These are phyloP conservation scores for Bembecia ichneumoniformis DNA, from an alignment of 2,888 invertebrate genomes.

Conservation along the genomic window DNA sequence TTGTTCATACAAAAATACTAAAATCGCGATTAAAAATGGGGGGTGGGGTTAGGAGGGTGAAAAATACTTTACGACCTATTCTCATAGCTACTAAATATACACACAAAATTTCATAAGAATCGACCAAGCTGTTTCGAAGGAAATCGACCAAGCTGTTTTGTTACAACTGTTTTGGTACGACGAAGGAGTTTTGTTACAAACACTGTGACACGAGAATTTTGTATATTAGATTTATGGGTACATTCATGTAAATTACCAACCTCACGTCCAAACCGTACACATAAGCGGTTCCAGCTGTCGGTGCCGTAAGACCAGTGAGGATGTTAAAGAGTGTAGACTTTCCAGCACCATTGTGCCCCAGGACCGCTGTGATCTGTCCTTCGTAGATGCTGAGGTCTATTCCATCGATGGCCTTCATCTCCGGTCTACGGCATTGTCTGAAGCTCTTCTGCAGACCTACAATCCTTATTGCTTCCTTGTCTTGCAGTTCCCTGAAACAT, in stretches of 20 bases:
- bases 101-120: too few species aligned
- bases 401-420: slow-evolving; percentile 81
- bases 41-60: too few species aligned
- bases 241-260: slow-evolving; percentile 31
- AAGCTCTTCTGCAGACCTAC: slow-evolving; percentile 82
- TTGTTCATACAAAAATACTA: too few species aligned
- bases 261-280: slow-evolving; percentile 83
- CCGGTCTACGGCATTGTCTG: slow-evolving; percentile 77
- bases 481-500: slow-evolving; percentile 73
- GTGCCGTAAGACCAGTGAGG: slow-evolving; percentile 83
- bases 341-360: slow-evolving; percentile 91
- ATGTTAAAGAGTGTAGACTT: slow-evolving; percentile 91
- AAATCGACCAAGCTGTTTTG: too few species aligned
- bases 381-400: slow-evolving; percentile 88
- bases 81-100: too few species aligned
- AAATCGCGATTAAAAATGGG: too few species aligned
- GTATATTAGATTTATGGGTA: too few species aligned
- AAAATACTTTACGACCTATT: too few species aligned
- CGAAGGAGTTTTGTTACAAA: background rate
- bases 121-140: too few species aligned
- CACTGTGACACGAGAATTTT: too few species aligned
- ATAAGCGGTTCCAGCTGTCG: slow-evolving; percentile 80
- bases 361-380: slow-evolving; percentile 86
- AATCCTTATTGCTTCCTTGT: slow-evolving; percentile 82
- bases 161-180: background rate